Evolutionary conservation across 2,113 vertebrate genomes (phyloP), one percentile per base, ranked within the genome.

Genomic region (Delphinus delphis): DNA sequence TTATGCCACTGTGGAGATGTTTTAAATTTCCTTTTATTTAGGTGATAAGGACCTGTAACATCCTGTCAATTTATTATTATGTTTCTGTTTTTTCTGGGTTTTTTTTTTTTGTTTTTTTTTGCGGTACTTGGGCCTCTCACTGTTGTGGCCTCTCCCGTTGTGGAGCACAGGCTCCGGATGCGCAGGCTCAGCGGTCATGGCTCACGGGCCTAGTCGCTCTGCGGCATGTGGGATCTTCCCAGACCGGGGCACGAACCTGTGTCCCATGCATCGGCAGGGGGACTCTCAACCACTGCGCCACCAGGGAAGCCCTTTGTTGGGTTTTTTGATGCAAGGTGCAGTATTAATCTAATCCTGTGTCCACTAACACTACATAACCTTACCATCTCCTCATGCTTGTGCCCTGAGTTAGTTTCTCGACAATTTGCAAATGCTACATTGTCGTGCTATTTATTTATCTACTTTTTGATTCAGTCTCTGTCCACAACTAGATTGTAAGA

Each of bases 291-390:
- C 47, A 50, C 47, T 50, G 12, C 12, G 2, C 47, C 47, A 50
- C 47, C 47, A 50, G 47, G 47, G 47, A 13, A 50, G 47, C 47
- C 47, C 47, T 50, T 13, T 50, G 12, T 80, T 70, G 31, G 3
- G 8, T 28, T 76, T 67, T 38, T 89, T 71, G 28, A 44, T 33
- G 7, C 13, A 73, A 86, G 2, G 6, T 12, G 25, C 9, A 62
- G 8, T 18, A 76, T 86, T 86, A 63, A 33, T 38, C 44, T 23
- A 38, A 36, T 44, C 47, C 14, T 82, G 28, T 12, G 31, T 5
- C 2, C 4, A 6, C 25, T 38, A 28, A 33, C 17, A 8, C 47
- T 28, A 31, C 14, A 3, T 26, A 68, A 63, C 1, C 2, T 3
- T 38, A 44, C n/a, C n/a, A 12, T 15, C 15, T 60, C 21, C 26